phyloP scores from a whole-genome alignment of 2,113 vertebrate species.

The Sander vitreus region DNA sequence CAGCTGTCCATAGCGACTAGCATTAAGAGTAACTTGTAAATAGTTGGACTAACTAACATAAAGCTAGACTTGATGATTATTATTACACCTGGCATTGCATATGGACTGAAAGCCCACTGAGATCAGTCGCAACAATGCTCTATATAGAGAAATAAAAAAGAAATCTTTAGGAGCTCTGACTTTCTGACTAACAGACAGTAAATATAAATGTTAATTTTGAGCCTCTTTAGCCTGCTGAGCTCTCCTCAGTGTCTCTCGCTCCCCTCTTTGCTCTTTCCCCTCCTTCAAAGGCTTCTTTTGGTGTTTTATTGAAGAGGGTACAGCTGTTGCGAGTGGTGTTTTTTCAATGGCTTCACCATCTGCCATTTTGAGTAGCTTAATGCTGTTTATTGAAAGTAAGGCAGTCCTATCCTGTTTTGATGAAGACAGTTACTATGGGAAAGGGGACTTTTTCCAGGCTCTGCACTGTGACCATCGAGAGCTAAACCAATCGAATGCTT shows the following conservation, averaged over 20 bases:
- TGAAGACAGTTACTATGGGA: constrained; percentile 31
- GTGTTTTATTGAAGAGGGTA: constrained; percentile 72
- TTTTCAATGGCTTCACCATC: constrained; percentile 66
- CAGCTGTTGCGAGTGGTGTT: constrained; percentile 61
- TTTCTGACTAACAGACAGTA: constrained; percentile 19
- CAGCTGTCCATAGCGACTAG: neutral
- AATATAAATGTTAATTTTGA: constrained; percentile 38
- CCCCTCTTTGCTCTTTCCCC: constrained; percentile 42
- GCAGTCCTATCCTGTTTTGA: constrained; percentile 58
- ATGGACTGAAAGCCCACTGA: neutral
- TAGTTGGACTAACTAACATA: neutral
- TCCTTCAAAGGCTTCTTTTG: constrained; percentile 65
- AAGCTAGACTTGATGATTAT: neutral
- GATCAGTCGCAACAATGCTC: neutral
- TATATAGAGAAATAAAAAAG: neutral
- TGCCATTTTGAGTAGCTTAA: constrained; percentile 56
- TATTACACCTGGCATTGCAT: neutral
- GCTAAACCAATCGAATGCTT: constrained; percentile 18
- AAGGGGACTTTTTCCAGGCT: constrained; percentile 29
- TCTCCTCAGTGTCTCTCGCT: constrained; percentile 22
- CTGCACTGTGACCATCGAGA: constrained; percentile 11
- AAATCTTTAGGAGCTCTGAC: neutral
- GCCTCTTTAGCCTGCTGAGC: constrained; percentile 26
- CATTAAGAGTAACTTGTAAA: neutral
- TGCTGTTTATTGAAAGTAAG: constrained; percentile 50